Evolutionary conservation across 2,797 vertebrate genomes (phyloP), one percentile per base, ranked within the genome.

Genomic region (Borostomias antarcticus): DNA sequence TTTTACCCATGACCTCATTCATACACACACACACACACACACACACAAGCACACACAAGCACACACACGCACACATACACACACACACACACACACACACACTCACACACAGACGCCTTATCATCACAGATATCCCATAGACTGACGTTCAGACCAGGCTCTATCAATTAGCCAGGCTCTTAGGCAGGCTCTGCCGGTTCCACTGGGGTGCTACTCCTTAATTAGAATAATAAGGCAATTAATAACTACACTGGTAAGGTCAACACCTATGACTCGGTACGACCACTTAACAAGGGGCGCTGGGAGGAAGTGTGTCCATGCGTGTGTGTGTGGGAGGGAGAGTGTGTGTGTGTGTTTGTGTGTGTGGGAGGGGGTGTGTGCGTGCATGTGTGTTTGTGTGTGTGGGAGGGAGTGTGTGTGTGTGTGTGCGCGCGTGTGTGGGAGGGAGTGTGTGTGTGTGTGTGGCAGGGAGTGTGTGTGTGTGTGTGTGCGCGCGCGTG

Each of bases 151-250:
- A 89, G 68, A 68, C 62, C 64, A 33, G 66, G 73, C 74, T 77
- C 67, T 72, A 83, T 91, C 90, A 90, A 92, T 89, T 91, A 91
- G 71, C 71, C 60, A 64, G 63, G 72, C 68, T 80, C 82, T 84
- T 78, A 67, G 64, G 74, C 51, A 45, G 74, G 72, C 75, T 81
- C 74, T 57, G 82, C 84, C 77, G 68, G 79, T 78, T 85, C 84
- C 72, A 72, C 81, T 17, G 7, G 70, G 78, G 74, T 87, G 83
- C 85, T 84, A 83, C 78, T 70, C 64, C 84, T 85, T 91, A 86
- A 91, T 91, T 89, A 81, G 82, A 89, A 88, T 89, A 90, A 89
- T 87, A 85, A 86, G 81, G 64, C 82, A 89, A 91, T 91, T 90
- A 90, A 90, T 89, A 88, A 85, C 73, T 89, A 89, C 85, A 88